Conservation (phyloP, 2,113 vertebrate genomes). For the Marmota monax region DNA sequence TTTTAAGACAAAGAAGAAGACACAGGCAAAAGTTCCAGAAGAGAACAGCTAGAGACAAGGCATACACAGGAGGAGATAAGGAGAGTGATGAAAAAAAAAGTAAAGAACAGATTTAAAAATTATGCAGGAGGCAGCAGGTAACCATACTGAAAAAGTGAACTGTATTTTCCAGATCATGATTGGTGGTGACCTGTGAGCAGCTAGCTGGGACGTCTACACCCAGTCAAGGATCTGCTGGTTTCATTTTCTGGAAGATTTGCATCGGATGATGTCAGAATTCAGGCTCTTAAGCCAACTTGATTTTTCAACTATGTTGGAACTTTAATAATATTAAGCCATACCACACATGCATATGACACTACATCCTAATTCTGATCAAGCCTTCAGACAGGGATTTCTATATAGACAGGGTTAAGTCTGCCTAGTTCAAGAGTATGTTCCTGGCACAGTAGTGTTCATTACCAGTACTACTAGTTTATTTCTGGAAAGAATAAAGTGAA, state of each 20-base stretch:
- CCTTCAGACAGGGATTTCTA: not conserved
- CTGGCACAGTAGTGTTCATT: not conserved
- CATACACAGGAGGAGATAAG: not conserved
- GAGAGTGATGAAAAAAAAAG: not conserved
- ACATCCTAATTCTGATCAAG: not conserved
- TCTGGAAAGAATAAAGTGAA: not conserved
- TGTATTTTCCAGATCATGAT: not conserved
- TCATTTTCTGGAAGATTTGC: not conserved
- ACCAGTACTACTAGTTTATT: not conserved
- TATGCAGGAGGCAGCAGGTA: fast-evolving
- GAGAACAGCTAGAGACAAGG: not conserved
- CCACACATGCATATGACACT: not conserved
- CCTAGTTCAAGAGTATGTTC: not conserved
- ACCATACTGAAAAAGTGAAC: not conserved
- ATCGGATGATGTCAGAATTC: not conserved
- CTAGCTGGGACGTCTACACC: not conserved
- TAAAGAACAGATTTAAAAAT: not conserved
- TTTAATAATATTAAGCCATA: not conserved
- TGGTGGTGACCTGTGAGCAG: not conserved
- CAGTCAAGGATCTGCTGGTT: too few relatives aligned
- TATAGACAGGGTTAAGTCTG: not conserved
- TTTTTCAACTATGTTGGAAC: not conserved
- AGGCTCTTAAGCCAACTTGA: not conserved
- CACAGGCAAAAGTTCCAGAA: not conserved
- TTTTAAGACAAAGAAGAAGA: not conserved